A percentile compares a stretch with the other conserved stretches of the same genome.
phyloP scores from a whole-genome alignment of 2,797 vertebrate species.

The Leptodactylus fallax region DNA sequence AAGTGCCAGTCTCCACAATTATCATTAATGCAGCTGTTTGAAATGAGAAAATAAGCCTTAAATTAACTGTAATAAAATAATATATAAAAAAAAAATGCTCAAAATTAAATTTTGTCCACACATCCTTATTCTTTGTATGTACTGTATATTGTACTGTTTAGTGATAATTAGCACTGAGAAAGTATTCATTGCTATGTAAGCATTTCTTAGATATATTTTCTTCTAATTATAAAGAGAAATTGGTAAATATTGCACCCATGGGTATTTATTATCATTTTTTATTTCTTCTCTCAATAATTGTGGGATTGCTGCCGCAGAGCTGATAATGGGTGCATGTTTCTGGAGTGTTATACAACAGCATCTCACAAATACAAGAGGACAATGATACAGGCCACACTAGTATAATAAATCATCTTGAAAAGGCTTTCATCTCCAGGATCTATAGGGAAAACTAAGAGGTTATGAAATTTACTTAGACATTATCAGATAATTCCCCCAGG shows the following conservation, averaged over 20 bases:
- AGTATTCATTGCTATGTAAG: background rate
- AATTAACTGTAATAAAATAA: background rate
- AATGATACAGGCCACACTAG: background rate
- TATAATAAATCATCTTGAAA: background rate
- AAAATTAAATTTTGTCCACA: background rate
- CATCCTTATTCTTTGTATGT: background rate
- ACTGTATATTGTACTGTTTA: background rate
- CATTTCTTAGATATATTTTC: background rate
- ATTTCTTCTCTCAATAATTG: background rate
- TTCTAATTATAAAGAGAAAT: background rate
- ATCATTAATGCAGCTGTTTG: background rate
- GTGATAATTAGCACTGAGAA: background rate
- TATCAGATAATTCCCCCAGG: background rate
- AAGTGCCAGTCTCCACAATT: slow-evolving; percentile 5
- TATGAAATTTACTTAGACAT: background rate
- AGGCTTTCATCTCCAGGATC: background rate
- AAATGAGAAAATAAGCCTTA: background rate
- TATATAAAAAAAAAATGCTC: background rate
- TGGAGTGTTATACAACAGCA: background rate
- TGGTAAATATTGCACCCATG: background rate
- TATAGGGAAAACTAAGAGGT: background rate
- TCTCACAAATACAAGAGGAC: background rate
- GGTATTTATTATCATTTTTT: too few relatives aligned
- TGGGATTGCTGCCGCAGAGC: background rate
- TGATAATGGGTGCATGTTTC: background rate